Base-by-base conservation (phyloP, 1,140 invertebrate species). In the Drosophila suzukii region DNA sequence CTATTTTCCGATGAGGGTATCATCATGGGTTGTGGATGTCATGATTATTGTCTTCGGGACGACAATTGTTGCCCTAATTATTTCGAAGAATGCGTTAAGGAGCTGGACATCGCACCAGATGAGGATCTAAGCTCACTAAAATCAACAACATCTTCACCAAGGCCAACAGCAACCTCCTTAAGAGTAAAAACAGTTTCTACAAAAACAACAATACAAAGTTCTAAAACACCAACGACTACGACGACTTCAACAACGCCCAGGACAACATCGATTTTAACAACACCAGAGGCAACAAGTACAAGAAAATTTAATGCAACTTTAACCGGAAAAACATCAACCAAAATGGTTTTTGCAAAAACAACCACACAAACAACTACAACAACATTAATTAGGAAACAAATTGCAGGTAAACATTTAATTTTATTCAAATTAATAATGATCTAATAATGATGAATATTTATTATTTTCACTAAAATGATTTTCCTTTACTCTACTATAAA, bases 11-110 rank as follows among this genome's bases (percentile, higher is more conserved):
- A 3, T 24, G 11, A 30, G 30, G 17, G 27, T 6, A 0, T 55
- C 7, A n/a, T 78, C 6, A 38, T 62, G 11, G 55, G 53, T 3
- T 92, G 91, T 32, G 77, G 57, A 12, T 92, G 91, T 17, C 39
- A 78, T 49, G 62, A 66, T 3, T 54, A 56, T 1, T 92, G 91
- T 36, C 13, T 62, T 5, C n/a, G 36, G 0, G 0, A 7, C 0
- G 57, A 66, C 0, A 81, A 58, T 8, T 92, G 91, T 34, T 92
- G 91, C 49, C 43, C 55, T 1, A 78, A 92, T 38, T 92, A 81
- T 57, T 4, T 55, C 0, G 24, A 15, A 0, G 43, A 43, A 13
- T 85, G 81, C 41, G 10, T 61, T 0, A 3, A 10, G 11, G 15
- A n/a, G 11, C 38, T 17, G 4, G 70, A 62, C 0, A 34, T 56